Base-by-base conservation (phyloP, 1,140 invertebrate genomes). In the Ectropis grisescens region DNA sequence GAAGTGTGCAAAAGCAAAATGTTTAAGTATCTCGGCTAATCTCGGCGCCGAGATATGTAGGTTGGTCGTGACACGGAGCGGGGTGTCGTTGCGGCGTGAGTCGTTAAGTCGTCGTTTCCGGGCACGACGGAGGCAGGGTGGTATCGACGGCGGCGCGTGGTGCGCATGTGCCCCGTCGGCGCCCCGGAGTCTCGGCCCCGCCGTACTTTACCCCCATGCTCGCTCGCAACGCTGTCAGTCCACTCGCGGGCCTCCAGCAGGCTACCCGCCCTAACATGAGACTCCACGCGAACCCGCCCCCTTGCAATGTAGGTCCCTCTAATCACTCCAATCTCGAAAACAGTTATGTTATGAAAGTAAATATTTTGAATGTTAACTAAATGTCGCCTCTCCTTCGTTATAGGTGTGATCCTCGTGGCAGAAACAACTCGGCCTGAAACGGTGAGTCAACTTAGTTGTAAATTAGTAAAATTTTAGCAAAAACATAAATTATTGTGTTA, bases 71-170 rank as follows among this genome's bases (percentile, higher is more conserved):
- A 52, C 46, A 52, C 40, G 33, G 51, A 51, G 44, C 40, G 48
- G 59, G 54, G 56, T 57, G 40, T 57, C 60, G 58, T 67, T 65
- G 65, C 65, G 66, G 68, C 58, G 53, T 62, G 60, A 62, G 53
- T 71, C 53, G 69, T 72, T 74, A 74, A 80, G 69, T 80, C 56
- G 58, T 61, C 65, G 60, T 76, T 80, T 80, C 71, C 74, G 74
- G 67, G 50, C 69, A 69, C 67, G 67, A 55, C 61, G 59, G 67
- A 68, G 67, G 58, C 45, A 61, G 60, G 69, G 59, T 66, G 69
- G 58, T 74, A 67, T 74, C 58, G 64, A 59, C 51, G 53, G 42
- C 43, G 49, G 49, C 27, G 34, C 34, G 36, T 47, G 32, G 37
- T 65, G 69, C 71, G 71, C 71, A 75, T 75, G 70, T 74, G 70